Conservation (phyloP, 1,140 invertebrate genomes). For the Platorchestia sp. region DNA sequence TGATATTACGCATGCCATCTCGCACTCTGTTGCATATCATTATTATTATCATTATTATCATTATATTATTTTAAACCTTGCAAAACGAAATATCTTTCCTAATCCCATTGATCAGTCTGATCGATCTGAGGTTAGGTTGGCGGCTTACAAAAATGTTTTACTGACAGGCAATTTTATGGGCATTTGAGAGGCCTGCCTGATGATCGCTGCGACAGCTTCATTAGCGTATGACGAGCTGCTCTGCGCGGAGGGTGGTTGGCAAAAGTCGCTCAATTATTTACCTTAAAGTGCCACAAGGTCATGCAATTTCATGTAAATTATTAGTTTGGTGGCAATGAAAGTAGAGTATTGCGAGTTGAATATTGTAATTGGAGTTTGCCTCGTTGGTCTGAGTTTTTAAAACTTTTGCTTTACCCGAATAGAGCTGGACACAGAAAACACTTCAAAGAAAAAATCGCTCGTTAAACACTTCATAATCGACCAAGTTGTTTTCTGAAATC, state of each 20-base stretch:
- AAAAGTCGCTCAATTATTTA: not conserved
- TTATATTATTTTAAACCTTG: not conserved
- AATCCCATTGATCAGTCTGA: not conserved
- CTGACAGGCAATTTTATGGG: not conserved
- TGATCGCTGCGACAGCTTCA: slow-evolving; percentile 5
- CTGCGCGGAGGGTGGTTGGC: not conserved
- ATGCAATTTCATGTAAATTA: not conserved
- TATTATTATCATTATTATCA: too few relatives aligned
- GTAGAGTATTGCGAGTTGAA: not conserved
- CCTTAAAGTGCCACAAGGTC: not conserved
- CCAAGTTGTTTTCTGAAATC: too few relatives aligned
- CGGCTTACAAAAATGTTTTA: not conserved
- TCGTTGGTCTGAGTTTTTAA: not conserved
- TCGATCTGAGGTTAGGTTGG: not conserved
- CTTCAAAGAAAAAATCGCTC: too few relatives aligned
- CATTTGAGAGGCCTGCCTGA: not conserved
- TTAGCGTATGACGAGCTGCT: not conserved
- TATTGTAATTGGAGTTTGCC: not conserved
- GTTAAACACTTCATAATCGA: too few relatives aligned
- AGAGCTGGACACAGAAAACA: not conserved
- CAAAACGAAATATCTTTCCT: not conserved
- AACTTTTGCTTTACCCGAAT: not conserved
- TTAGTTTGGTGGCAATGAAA: not conserved
- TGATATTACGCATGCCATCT: too few relatives aligned
- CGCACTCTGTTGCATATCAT: not conserved